These are phyloP conservation scores for Hipparchia semele DNA, from an alignment of 2,888 invertebrate species.

Conservation along the genomic window DNA sequence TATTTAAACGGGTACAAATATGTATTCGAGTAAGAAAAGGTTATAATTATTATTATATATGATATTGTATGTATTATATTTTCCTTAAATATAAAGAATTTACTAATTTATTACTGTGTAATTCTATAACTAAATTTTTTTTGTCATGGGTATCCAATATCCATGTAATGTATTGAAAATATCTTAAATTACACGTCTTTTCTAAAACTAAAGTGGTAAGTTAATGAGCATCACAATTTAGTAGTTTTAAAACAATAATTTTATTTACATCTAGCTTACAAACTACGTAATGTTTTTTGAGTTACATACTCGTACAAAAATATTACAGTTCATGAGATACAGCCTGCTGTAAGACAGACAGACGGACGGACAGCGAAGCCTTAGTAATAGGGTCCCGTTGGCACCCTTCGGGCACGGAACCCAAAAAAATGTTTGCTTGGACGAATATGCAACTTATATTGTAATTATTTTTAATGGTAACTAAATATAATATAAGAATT, in stretches of 20 bases:
- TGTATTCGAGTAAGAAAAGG: no score
- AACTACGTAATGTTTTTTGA: not conserved
- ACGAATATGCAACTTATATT: not conserved
- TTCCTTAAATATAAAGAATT: no score
- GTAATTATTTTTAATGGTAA: constrained; percentile 4
- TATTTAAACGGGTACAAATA: not conserved
- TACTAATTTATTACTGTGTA: no score
- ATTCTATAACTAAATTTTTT: not conserved
- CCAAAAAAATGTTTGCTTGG: no score
- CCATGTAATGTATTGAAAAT: not conserved
- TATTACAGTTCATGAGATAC: no score
- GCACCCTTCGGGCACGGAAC: no score
- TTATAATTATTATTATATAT: no score
- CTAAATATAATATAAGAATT: not conserved
- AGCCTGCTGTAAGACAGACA: no score
- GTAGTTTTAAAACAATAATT: constrained; percentile 40
- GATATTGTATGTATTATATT: no score
- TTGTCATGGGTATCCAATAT: not conserved
- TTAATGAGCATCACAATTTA: constrained; percentile 73
- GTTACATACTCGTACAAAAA: not conserved
- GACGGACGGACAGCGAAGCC: no score
- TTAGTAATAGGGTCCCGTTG: no score
- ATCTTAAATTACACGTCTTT: not conserved
- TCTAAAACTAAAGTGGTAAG: constrained; percentile 31
- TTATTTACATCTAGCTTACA: constrained; percentile 32